These are phyloP conservation scores for Muricea muricata DNA, from an alignment of 92 coral and sea anemone species.

Conservation along the genomic window DNA sequence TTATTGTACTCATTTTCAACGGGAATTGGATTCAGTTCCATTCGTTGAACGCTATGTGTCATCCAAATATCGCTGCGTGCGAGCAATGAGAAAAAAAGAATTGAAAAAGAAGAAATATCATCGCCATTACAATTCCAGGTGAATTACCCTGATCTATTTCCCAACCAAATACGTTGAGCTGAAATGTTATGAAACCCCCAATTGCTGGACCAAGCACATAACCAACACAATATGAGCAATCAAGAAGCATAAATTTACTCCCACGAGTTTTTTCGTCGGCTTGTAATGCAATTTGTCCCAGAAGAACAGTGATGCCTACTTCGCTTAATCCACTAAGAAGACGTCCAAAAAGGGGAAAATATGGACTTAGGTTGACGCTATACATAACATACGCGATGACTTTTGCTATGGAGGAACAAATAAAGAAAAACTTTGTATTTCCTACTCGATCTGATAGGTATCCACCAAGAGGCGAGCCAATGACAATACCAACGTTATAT, in stretches of 20 bases:
- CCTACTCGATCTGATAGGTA: neutral
- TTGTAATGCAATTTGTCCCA: neutral
- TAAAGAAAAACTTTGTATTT: neutral
- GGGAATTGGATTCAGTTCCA: too few species aligned
- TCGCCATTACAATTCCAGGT: constrained; percentile 12
- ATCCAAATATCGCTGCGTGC: constrained; percentile 2
- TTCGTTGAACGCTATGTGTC: too few species aligned
- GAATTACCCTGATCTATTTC: constrained; percentile 32
- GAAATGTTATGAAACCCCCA: neutral
- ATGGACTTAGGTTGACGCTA: neutral
- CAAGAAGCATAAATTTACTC: neutral
- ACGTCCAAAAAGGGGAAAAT: constrained; percentile 4
- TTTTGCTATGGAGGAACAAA: neutral
- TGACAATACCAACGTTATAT: neutral
- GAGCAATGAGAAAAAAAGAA: neutral
- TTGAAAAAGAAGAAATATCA: neutral
- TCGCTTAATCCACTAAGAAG: neutral
- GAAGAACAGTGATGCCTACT: neutral
- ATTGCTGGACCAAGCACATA: neutral
- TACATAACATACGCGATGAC: neutral
- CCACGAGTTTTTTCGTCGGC: neutral
- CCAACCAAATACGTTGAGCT: constrained; percentile 2
- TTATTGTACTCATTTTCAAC: neutral
- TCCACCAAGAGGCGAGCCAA: constrained; percentile 4
- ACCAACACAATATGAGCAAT: neutral